phyloP scores from a whole-genome alignment of 2,113 vertebrate species.

The Terrapene triunguis region DNA sequence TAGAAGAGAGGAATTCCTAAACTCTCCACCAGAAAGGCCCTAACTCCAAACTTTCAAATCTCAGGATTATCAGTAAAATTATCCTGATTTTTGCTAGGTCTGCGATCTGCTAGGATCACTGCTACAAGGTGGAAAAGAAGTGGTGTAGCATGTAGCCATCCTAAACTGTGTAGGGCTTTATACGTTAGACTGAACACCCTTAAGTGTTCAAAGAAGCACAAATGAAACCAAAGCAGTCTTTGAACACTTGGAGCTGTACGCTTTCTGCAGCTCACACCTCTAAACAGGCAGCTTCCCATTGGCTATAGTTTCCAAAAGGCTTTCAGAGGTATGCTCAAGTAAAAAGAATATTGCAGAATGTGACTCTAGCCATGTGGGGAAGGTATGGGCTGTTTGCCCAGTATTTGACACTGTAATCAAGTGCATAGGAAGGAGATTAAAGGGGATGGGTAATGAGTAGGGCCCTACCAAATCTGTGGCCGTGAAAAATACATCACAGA shows the following conservation, averaged over 20 bases:
- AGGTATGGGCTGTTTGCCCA: too few relatives aligned
- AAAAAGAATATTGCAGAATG: background rate
- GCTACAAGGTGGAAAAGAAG: too few relatives aligned
- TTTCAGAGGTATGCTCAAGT: background rate
- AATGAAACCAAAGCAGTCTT: background rate
- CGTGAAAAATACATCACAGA: too few relatives aligned
- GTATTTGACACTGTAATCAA: too few relatives aligned
- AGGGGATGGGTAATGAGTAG: background rate
- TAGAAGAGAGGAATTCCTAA: background rate
- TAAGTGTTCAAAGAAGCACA: background rate
- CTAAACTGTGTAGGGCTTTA: background rate
- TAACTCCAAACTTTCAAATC: background rate
- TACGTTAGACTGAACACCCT: background rate
- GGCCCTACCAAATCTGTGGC: too few relatives aligned
- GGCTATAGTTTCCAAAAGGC: background rate
- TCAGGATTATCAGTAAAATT: background rate
- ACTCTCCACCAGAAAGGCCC: fast-evolving
- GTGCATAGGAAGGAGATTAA: background rate
- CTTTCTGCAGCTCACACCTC: background rate
- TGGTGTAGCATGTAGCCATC: too few relatives aligned
- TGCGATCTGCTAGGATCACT: background rate
- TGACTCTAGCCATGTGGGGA: background rate
- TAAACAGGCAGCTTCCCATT: background rate
- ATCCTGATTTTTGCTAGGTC: background rate
- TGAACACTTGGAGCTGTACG: background rate